A percentile compares a stretch with the other conserved stretches of the same genome.
Conservation (phyloP, 2,888 invertebrate species). For the Napeogenes sylphis region DNA sequence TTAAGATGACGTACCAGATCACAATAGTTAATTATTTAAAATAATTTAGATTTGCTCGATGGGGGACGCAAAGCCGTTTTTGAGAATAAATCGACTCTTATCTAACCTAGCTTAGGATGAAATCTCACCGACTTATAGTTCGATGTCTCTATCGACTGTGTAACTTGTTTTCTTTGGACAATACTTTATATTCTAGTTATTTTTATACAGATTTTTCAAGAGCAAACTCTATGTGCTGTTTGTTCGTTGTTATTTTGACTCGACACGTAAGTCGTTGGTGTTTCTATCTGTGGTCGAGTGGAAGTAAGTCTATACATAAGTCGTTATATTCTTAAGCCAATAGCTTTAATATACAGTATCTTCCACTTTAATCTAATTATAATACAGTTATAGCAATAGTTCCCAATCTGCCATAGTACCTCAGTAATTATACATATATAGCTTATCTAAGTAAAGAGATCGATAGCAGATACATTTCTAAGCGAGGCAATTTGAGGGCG, state of each 20-base stretch:
- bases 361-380: constrained; percentile 64
- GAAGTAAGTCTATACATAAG: constrained; percentile 39
- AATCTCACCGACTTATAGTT: constrained; percentile 35
- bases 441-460: constrained; percentile 30
- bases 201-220: constrained; percentile 32
- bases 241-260: constrained; percentile 34
- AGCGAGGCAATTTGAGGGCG: constrained; percentile 8
- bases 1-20: constrained; percentile 48
- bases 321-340: constrained; percentile 67
- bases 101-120: constrained; percentile 33
- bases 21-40: constrained; percentile 71
- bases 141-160: constrained; percentile 28
- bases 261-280: constrained; percentile 37
- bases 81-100: constrained; percentile 60
- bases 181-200: constrained; percentile 34
- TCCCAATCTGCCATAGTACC: constrained; percentile 70
- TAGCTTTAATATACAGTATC: constrained; percentile 77
- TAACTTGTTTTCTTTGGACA: constrained; percentile 31
- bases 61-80: constrained; percentile 47
- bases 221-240: constrained; percentile 21
- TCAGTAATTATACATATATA: constrained; percentile 63
- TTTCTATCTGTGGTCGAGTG: constrained; percentile 40
- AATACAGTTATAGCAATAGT: constrained; percentile 68
- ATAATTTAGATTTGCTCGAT: constrained; percentile 65
- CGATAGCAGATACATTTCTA: constrained; percentile 28